A percentile compares a stretch with the other conserved stretches of the same genome.
Conservation (phyloP, 2,113 vertebrate genomes). For the Strigops habroptila region DNA sequence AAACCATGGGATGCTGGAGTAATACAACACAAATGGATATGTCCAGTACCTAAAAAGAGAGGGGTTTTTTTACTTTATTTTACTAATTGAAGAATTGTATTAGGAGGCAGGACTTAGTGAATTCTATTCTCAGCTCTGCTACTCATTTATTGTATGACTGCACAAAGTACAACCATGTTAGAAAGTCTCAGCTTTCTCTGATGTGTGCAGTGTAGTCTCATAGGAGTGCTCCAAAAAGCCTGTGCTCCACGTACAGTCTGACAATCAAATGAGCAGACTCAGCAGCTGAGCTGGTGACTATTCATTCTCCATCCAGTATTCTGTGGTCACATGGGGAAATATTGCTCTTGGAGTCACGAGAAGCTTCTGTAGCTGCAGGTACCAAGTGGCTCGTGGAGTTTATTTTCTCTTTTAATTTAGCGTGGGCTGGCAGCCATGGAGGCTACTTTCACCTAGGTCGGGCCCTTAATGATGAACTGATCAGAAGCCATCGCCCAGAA, state of each 20-base stretch:
- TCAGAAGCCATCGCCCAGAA: constrained; percentile 35
- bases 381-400: not conserved
- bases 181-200: not conserved
- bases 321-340: not conserved
- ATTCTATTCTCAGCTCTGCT: not conserved
- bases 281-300: not conserved
- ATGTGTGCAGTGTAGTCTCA: not conserved
- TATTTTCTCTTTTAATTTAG: constrained; percentile 35
- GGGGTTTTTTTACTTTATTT: not conserved
- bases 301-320: not conserved
- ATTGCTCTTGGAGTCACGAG: not conserved
- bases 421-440: not conserved
- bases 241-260: rapidly evolving
- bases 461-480: constrained; percentile 4
- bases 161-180: not conserved
- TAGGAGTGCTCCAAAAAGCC: not conserved
- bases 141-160: not conserved
- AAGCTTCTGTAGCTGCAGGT: not conserved
- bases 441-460: not conserved
- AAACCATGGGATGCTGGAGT: not conserved
- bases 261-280: not conserved
- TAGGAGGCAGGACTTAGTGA: not conserved
- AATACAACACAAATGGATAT: not conserved
- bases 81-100: not conserved
- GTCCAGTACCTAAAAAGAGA: not conserved